These are phyloP conservation scores for Cotesia congregata DNA, from an alignment of 2,888 invertebrate species.

Conservation along the genomic window DNA sequence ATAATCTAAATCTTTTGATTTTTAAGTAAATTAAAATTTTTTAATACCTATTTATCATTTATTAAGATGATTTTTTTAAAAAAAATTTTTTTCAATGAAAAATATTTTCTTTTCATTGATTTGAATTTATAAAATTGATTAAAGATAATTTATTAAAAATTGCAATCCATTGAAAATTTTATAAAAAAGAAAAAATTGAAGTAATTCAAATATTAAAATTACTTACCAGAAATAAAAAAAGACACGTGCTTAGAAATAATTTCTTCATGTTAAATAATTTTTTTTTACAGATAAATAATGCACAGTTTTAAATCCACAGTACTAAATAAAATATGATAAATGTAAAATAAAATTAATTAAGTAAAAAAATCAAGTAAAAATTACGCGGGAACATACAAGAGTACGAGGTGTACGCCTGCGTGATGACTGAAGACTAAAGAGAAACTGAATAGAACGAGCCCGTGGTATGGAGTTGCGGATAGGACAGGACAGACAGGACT, in stretches of 20 bases:
- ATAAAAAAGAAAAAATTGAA: neutral
- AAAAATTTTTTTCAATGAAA: too few species aligned
- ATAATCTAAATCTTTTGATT: too few species aligned
- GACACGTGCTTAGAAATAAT: neutral
- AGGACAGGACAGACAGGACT: slow-evolving; percentile 36
- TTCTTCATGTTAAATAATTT: neutral
- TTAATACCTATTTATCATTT: too few species aligned
- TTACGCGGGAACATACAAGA: slow-evolving; percentile 16
- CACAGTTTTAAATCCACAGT: neutral
- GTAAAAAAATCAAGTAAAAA: neutral
- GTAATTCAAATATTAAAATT: neutral
- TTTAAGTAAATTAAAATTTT: too few species aligned
- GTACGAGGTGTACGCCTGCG: slow-evolving; percentile 58
- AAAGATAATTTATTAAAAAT: too few species aligned
- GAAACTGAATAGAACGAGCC: slow-evolving; percentile 27
- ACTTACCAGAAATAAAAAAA: neutral
- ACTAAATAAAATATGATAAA: neutral
- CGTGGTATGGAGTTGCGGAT: neutral
- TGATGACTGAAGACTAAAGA: slow-evolving; percentile 61
- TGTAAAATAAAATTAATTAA: neutral
- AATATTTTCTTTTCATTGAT: too few species aligned
- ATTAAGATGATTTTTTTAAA: too few species aligned
- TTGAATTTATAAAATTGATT: too few species aligned
- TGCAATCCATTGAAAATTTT: too few species aligned
- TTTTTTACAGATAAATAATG: neutral